These are phyloP conservation scores for Protobothrops mucrosquamatus DNA, from an alignment of 2,113 vertebrate species.

Conservation along the genomic window DNA sequence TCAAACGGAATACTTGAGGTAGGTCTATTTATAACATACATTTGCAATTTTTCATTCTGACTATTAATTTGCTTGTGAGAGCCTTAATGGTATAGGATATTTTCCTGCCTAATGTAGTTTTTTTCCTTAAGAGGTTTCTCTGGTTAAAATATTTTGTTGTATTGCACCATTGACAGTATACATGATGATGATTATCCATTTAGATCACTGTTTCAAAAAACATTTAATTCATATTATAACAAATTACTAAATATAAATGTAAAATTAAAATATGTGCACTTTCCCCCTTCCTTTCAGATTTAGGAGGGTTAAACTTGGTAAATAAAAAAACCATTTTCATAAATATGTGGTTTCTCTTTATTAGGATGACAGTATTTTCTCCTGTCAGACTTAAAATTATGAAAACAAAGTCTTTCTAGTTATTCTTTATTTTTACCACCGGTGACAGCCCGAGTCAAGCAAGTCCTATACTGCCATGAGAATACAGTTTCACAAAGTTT, in stretches of 20 bases:
- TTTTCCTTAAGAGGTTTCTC: not conserved
- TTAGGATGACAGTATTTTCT: not conserved
- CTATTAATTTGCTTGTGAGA: not conserved
- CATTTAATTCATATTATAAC: not conserved
- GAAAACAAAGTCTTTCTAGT: constrained; percentile 52
- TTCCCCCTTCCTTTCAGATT: not conserved
- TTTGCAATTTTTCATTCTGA: not conserved
- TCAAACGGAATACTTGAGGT: not conserved
- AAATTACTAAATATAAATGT: not conserved
- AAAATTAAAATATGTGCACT: not conserved
- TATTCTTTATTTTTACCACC: constrained; percentile 75
- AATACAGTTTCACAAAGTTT: constrained; percentile 70
- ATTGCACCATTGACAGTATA: not conserved
- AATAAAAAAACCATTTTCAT: not conserved
- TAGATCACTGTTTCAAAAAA: not conserved
- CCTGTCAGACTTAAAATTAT: constrained; percentile 19
- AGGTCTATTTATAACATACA: not conserved
- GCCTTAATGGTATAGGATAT: not conserved
- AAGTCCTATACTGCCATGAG: constrained; percentile 71
- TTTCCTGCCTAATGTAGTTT: not conserved
- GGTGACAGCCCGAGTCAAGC: constrained; percentile 51
- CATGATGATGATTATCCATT: not conserved
- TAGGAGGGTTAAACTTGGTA: not conserved
- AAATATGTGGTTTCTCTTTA: not conserved
- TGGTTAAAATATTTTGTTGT: not conserved